phyloP scores from a whole-genome alignment of 2,888 invertebrate genomes.

The Oligia fasciuncula region DNA sequence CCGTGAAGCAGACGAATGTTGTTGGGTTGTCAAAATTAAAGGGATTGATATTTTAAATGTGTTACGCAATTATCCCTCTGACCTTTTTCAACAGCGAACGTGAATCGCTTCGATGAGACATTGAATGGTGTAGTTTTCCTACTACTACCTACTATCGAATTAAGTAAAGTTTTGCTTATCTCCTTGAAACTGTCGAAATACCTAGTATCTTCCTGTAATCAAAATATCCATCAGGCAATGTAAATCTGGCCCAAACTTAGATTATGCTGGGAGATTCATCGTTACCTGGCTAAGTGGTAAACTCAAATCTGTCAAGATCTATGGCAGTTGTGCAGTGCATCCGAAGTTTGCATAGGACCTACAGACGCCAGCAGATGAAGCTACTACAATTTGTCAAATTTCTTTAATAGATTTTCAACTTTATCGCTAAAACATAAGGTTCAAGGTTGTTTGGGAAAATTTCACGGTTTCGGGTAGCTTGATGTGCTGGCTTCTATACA shows the following conservation, averaged over 20 bases:
- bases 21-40: neutral
- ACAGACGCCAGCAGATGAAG: too few species aligned
- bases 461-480: too few species aligned
- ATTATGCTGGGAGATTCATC: constrained; percentile 37
- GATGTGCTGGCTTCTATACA: too few species aligned
- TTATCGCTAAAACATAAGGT: too few species aligned
- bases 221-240: constrained; percentile 47
- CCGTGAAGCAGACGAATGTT: too few species aligned
- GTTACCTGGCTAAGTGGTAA: constrained; percentile 29
- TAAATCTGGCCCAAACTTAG: constrained; percentile 50
- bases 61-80: neutral
- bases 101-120: neutral
- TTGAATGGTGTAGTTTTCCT: neutral
- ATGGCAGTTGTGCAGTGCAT: constrained; percentile 25
- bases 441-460: too few species aligned
- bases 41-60: neutral
- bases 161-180: constrained; percentile 5
- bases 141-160: neutral
- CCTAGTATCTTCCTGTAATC: constrained; percentile 11
- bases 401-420: too few species aligned
- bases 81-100: neutral
- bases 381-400: too few species aligned
- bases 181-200: constrained; percentile 5
- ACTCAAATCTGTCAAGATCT: constrained; percentile 54
- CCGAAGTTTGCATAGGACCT: constrained; percentile 30